phyloP scores from a whole-genome alignment of 2,113 vertebrate genomes.

The Phalacrocorax carbo region DNA sequence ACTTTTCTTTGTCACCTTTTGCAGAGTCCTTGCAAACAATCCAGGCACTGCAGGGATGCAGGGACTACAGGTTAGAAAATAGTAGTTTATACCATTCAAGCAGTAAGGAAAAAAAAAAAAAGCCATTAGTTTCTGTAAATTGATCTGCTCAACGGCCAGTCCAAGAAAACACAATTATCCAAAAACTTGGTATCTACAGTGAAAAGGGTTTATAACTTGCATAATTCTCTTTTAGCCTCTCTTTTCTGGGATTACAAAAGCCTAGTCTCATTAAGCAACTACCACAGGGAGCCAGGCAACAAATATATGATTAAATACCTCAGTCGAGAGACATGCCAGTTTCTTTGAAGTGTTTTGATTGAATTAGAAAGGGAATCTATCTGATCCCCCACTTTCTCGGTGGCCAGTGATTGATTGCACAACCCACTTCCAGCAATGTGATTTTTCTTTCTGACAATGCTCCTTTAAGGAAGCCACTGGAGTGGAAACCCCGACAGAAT shows the following conservation, averaged over 20 bases:
- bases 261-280: not conserved
- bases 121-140: not conserved
- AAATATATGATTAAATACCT: conserved; percentile 6
- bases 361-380: conserved; percentile 40
- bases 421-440: not conserved
- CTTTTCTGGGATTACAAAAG: not conserved
- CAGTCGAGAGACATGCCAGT: not conserved
- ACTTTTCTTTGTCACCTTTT: not conserved
- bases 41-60: not conserved
- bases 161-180: not conserved
- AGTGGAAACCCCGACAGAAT: not conserved
- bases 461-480: conserved; percentile 2
- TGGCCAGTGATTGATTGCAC: conserved; percentile 12
- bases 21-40: not conserved
- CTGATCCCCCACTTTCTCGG: not conserved
- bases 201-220: not conserved
- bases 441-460: conserved; percentile 55
- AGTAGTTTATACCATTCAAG: not conserved
- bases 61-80: not conserved
- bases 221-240: not conserved
- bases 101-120: not conserved
- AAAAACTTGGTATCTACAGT: not conserved
- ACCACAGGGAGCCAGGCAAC: not conserved
- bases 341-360: not conserved
- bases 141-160: not conserved